These are phyloP conservation scores for Labrus mixtus DNA, from an alignment of 2,113 vertebrate genomes.

Conservation along the genomic window DNA sequence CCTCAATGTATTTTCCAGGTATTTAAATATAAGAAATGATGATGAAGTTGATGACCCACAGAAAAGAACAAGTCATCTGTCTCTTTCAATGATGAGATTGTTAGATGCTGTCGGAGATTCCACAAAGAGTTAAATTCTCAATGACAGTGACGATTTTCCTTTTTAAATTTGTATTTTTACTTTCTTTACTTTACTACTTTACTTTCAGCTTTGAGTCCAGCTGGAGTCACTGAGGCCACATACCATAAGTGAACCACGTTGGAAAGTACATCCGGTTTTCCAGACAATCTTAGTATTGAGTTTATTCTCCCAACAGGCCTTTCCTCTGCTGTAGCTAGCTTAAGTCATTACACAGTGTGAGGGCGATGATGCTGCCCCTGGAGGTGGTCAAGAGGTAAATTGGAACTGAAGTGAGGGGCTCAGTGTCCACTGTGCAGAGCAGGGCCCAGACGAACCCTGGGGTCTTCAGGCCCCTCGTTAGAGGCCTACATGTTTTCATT, in stretches of 20 bases:
- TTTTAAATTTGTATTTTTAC: no score
- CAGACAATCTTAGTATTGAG: slow-evolving; percentile 61
- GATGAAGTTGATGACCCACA: neutral
- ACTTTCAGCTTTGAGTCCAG: slow-evolving; percentile 12
- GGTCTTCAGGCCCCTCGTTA: slow-evolving; percentile 77
- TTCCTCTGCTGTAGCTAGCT: slow-evolving; percentile 50
- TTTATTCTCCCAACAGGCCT: slow-evolving; percentile 47
- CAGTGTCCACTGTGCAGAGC: slow-evolving; percentile 66
- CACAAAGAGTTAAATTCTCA: slow-evolving; percentile 1
- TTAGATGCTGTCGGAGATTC: neutral
- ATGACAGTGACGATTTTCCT: slow-evolving; percentile 10
- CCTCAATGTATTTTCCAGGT: no score
- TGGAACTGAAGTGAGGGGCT: slow-evolving; percentile 73
- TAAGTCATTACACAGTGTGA: slow-evolving; percentile 68
- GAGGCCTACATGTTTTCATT: slow-evolving; percentile 80
- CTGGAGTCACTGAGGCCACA: slow-evolving; percentile 36
- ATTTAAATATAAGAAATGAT: no score
- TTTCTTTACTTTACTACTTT: no score
- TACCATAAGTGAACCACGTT: slow-evolving; percentile 38
- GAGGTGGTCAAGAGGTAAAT: slow-evolving; percentile 76
- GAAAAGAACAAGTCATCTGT: neutral
- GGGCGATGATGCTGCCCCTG: slow-evolving; percentile 66
- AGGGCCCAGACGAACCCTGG: slow-evolving; percentile 56
- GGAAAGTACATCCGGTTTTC: slow-evolving; percentile 50
- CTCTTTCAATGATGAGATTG: neutral